Evolutionary conservation across 2,797 vertebrate species (phyloP), one percentile per base, ranked within the genome.

Genomic region (Takifugu ocellatus): DNA sequence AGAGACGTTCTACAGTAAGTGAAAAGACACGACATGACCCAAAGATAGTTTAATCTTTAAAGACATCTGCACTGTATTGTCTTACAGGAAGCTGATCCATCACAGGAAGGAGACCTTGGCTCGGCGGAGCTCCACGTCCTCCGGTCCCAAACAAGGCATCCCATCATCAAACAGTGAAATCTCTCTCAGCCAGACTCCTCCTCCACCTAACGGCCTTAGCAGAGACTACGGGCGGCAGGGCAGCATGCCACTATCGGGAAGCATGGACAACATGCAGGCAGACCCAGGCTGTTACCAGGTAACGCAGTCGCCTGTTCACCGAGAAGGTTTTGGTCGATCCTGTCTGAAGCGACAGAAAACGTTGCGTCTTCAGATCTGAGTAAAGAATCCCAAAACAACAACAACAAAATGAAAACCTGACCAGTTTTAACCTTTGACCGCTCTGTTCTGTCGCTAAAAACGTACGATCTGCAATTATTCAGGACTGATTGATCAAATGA

Each of bases 1-100:
- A 92, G 97, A 12, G 96, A 98, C 49, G 93, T 99, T 54, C 91
- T 99, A 7, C 97, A 99, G 97, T 99, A 82, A 95, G 96, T 1
- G 14, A 25, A 10, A 6, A 25, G 24, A 12, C 39, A 7, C 11
- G 5, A 36, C 4, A 24, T 24, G 43, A 33, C 8, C 31, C 9
- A 12, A 17, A 2, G 16, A 7, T 5, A 8, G 3, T 51, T 31
- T 6, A 29, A 12, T 10, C 44, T 27, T 17, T 17, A 25, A 17
- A 46, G n/a, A 65, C 10, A 2, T 51, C n/a, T 7, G 49, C 17
- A 0, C 52, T 31, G 24, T 27, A 6, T 49, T 61, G 24, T 60
- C 39, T 58, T 25, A 25, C 77, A 99, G 97, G 78, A 99, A 99
- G 66, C 81, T 99, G 85, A 99, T 99, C 87, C 94, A 97, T 76